Conservation (phyloP, 2,888 invertebrate genomes). For the Craniophora ligustri region DNA sequence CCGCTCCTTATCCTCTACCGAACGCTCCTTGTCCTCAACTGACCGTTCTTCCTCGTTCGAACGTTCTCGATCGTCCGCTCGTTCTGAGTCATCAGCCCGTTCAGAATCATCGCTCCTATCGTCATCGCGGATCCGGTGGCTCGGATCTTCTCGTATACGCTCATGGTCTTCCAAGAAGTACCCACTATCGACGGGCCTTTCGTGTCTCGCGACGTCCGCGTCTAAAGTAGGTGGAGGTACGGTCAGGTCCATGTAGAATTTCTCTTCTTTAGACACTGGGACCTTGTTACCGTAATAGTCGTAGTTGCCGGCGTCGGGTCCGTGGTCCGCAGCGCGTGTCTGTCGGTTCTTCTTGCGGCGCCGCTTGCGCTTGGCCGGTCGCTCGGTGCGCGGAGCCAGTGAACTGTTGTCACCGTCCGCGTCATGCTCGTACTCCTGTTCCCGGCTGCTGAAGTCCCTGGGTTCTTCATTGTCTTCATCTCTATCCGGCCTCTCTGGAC, state of each 20-base stretch:
- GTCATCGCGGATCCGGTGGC: constrained; percentile 56
- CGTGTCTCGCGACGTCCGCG: constrained; percentile 72
- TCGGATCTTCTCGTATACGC: constrained; percentile 71
- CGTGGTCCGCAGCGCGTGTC: constrained; percentile 63
- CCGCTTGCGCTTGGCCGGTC: constrained; percentile 66
- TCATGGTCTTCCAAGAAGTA: constrained; percentile 76
- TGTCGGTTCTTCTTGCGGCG: constrained; percentile 72
- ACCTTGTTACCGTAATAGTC: constrained; percentile 79
- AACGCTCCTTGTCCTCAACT: constrained; percentile 56
- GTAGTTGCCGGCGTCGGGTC: constrained; percentile 69
- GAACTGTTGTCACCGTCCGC: constrained; percentile 71
- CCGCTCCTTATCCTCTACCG: constrained; percentile 53
- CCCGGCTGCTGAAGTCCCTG: constrained; percentile 42
- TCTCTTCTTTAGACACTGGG: constrained; percentile 78
- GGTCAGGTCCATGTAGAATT: constrained; percentile 68
- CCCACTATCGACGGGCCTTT: constrained; percentile 60
- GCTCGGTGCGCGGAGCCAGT: constrained; percentile 65
- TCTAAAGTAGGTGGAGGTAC: constrained; percentile 77
- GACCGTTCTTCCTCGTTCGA: constrained; percentile 47
- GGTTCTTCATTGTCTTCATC: constrained; percentile 57
- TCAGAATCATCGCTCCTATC: constrained; percentile 54
- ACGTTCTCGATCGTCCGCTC: constrained; percentile 42
- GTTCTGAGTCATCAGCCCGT: constrained; percentile 40
- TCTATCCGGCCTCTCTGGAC: constrained; percentile 71
- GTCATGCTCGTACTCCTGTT: constrained; percentile 55